phyloP scores from a whole-genome alignment of 2,888 invertebrate species.

The Scaptomyza caliginosa region DNA sequence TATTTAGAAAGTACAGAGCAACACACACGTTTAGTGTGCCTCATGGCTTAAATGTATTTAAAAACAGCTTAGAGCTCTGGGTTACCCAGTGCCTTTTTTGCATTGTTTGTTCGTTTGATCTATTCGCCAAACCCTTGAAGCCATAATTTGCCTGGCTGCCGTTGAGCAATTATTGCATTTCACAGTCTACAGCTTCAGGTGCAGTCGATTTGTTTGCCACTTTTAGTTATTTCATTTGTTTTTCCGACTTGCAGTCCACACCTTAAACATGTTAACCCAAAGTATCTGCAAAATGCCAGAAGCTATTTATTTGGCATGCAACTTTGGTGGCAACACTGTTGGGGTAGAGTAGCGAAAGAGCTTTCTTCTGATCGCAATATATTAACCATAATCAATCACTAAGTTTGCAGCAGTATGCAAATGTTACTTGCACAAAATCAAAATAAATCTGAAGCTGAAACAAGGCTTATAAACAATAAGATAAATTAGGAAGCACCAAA shows the following conservation, averaged over 20 bases:
- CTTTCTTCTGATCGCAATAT: no score
- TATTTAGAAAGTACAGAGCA: conserved; percentile 34
- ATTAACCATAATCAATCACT: background rate
- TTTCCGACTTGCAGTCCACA: conserved; percentile 11
- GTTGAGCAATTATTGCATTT: conserved; percentile 49
- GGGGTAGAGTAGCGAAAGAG: no score
- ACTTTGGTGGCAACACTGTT: conserved; percentile 27
- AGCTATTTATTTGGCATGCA: conserved; percentile 43
- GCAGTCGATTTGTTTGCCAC: conserved; percentile 39
- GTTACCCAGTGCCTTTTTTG: conserved; percentile 45
- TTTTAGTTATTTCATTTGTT: conserved; percentile 5
- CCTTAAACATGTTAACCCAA: conserved; percentile 15
- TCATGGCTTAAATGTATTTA: conserved; percentile 6
- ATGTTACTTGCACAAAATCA: conserved; percentile 7
- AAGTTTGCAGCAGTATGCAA: background rate
- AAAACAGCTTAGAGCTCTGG: conserved; percentile 48
- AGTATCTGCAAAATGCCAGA: conserved; percentile 10
- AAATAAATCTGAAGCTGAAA: background rate
- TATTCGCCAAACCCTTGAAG: conserved; percentile 48
- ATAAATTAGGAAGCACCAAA: conserved; percentile 47
- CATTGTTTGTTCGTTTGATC: conserved; percentile 23
- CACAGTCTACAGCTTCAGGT: conserved; percentile 51
- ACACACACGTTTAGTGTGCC: background rate
- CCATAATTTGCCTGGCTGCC: conserved; percentile 34
- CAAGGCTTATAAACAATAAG: conserved; percentile 21